Evolutionary conservation across 2,888 invertebrate genomes (phyloP), one percentile per base, ranked within the genome.

Genomic region (Ceramica pisi): DNA sequence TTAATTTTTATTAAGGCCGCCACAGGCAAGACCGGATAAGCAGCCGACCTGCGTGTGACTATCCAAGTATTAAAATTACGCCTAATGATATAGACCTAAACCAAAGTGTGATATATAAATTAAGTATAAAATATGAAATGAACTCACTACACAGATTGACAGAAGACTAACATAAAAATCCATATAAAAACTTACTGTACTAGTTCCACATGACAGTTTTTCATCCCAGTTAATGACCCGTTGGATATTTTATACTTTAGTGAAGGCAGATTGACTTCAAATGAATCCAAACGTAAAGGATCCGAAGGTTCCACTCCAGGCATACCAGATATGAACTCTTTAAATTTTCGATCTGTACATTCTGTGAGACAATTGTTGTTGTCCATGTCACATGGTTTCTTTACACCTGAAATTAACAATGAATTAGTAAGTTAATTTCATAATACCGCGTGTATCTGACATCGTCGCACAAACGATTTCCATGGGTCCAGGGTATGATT

Each of bases 281-380:
- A 0, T 0, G 14, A 35, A 31, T 73, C 48, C 21, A 74, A 16
- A 0, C 14, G 55, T 4, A 73, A 16, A 12, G 74, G 73, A 26
- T 73, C 73, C n/a, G 74, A 67, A 9, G 74, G 16, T 21, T 55
- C 31, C 4, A 59, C 60, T 48, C 73, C 75, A 21, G 60, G 48
- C 23, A 67, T 48, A 3, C 73, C 73, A 3, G 59, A 14, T 21
- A 60, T 9, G 2, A 73, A 67, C 2, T 19, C 23, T 2, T 16
- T 2, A 50, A 26, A 73, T 12, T 0, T 60, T 3, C 48, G 23
- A 41, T n/a, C 23, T 2, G 74, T 41, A 12, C 16, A 14, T 8
- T n/a, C 48, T 55, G 60, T 67, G 0, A 73, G 41, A n/a, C 73
- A 73, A 35, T 60, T 50, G 14, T 19, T 60, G 26, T 73, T 55